A percentile compares a stretch with the other conserved stretches of the same genome.
These are phyloP conservation scores for Apogon talboti DNA, from an alignment of 2,797 vertebrate genomes.

Conservation along the genomic window DNA sequence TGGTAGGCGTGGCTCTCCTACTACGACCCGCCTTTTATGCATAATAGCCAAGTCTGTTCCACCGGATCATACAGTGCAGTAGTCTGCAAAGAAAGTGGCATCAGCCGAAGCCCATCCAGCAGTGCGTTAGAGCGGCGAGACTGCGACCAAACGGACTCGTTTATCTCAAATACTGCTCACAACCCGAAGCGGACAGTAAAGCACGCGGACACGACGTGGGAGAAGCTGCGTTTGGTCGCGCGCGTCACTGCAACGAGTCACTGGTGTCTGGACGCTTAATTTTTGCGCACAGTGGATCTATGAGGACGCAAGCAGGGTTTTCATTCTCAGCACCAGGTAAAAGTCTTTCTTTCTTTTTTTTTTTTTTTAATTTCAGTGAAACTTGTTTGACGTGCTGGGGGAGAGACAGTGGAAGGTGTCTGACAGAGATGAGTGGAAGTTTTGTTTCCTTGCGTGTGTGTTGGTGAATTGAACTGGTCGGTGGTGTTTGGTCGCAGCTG, in stretches of 20 bases:
- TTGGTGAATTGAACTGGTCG: conserved; percentile 50
- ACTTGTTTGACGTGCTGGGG: background rate
- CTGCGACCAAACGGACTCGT: conserved; percentile 33
- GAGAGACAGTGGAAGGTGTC: no score
- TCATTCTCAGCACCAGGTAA: conserved; percentile 64
- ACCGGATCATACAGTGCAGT: conserved; percentile 74
- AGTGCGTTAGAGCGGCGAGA: conserved; percentile 27
- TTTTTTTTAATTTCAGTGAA: background rate
- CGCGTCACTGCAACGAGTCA: background rate
- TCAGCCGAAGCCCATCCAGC: conserved; percentile 49
- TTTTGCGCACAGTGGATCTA: conserved; percentile 60
- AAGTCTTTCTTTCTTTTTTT: background rate
- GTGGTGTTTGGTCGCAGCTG: conserved; percentile 52
- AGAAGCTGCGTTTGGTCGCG: background rate
- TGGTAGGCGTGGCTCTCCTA: conserved; percentile 72
- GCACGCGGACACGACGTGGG: background rate
- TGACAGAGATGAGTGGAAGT: no score
- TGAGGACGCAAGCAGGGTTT: conserved; percentile 62
- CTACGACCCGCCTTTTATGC: conserved; percentile 78
- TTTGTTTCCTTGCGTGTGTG: conserved; percentile 14
- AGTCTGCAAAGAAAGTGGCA: conserved; percentile 73
- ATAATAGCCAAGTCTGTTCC: conserved; percentile 61
- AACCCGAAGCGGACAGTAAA: background rate
- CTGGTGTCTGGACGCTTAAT: conserved; percentile 30
- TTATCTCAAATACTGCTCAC: conserved; percentile 26